These are phyloP conservation scores for Holotrichia oblita DNA, from an alignment of 1,140 invertebrate genomes.

Conservation along the genomic window DNA sequence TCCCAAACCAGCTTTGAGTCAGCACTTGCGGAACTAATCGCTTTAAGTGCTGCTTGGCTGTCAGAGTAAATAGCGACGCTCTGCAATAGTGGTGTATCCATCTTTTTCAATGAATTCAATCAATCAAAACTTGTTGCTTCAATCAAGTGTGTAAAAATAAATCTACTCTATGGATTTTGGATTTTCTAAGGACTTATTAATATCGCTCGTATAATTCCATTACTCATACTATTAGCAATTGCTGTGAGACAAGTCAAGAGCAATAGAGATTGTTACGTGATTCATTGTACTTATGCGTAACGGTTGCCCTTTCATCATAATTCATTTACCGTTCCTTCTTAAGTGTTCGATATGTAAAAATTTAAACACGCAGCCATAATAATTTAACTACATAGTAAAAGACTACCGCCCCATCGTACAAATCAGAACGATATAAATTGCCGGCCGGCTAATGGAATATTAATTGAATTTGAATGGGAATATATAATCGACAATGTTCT, in stretches of 20 bases:
- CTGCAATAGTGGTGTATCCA: too few relatives aligned
- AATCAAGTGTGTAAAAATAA: too few relatives aligned
- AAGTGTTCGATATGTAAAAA: neutral
- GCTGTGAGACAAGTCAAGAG: neutral
- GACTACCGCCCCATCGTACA: neutral
- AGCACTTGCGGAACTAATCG: too few relatives aligned
- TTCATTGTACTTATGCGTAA: neutral
- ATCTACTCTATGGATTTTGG: too few relatives aligned
- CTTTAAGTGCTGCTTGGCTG: too few relatives aligned
- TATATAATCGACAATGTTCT: neutral
- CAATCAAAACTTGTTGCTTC: too few relatives aligned
- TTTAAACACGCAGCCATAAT: neutral
- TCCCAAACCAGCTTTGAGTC: too few relatives aligned
- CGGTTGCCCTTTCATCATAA: conserved; percentile 13
- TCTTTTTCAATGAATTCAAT: too few relatives aligned
- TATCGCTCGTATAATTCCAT: too few relatives aligned
- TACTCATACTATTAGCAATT: neutral
- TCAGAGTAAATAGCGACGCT: too few relatives aligned
- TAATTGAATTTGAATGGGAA: conserved; percentile 18
- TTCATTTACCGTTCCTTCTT: neutral
- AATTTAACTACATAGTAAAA: neutral
- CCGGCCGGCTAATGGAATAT: conserved; percentile 8
- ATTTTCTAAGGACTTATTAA: too few relatives aligned
- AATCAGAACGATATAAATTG: conserved; percentile 16
- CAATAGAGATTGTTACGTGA: neutral